Evolutionary conservation across 2,888 invertebrate genomes (phyloP).

Genomic region (Pherbina coryleti): DNA sequence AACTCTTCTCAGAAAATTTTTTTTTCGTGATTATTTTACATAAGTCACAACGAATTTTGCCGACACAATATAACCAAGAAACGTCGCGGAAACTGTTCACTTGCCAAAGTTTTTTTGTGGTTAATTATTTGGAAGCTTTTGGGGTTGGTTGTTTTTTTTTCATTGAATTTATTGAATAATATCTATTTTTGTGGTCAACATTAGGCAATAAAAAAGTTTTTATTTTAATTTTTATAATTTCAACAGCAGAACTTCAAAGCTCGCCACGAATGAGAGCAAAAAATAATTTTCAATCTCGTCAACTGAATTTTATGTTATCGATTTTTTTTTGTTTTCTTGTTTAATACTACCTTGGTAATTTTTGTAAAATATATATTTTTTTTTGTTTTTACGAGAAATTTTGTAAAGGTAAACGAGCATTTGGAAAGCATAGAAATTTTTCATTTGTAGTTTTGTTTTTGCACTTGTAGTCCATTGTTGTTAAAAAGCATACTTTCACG

Average conservation of each 20-base stretch:
- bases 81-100: conserved; percentile 2
- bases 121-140: conserved; percentile 14
- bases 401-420: not conserved
- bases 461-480: not conserved
- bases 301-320: not conserved
- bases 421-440: not conserved
- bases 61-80: too few species aligned
- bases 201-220: too few species aligned
- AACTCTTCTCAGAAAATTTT: too few species aligned
- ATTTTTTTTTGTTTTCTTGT: conserved; percentile 13
- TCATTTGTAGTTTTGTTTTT: not conserved
- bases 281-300: too few species aligned
- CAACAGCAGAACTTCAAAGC: too few species aligned
- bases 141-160: not conserved
- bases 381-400: not conserved
- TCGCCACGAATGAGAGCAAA: too few species aligned
- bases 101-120: not conserved
- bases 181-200: not conserved
- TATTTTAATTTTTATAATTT: too few species aligned
- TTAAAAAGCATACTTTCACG: not conserved
- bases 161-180: conserved; percentile 2
- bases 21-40: too few species aligned
- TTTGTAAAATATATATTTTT: conserved; percentile 40
- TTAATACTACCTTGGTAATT: not conserved
- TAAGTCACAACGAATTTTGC: too few species aligned